These are phyloP conservation scores for Malacoraja senta DNA, from an alignment of 2,797 vertebrate species.

Conservation along the genomic window DNA sequence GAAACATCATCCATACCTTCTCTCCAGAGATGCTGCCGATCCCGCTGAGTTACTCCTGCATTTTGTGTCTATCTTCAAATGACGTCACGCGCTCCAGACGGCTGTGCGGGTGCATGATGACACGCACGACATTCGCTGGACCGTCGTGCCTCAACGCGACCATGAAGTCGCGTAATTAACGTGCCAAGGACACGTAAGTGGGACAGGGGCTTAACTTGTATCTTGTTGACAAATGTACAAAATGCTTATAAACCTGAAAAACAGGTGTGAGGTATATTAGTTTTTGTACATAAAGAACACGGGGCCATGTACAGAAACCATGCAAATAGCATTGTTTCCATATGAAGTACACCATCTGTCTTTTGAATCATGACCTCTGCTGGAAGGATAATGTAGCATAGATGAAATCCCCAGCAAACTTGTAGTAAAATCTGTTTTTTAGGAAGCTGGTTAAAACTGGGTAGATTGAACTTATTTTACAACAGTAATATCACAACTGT, in stretches of 20 bases:
- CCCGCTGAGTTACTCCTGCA: too few species aligned
- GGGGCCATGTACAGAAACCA: neutral
- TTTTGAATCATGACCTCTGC: slow-evolving; percentile 3
- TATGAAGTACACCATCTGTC: neutral
- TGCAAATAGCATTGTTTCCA: neutral
- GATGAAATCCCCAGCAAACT: neutral
- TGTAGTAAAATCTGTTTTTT: slow-evolving; percentile 22
- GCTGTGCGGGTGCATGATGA: too few species aligned
- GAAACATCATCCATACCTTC: too few species aligned
- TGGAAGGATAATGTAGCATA: neutral
- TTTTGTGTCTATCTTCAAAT: too few species aligned
- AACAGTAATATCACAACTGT: neutral
- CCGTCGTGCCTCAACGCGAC: too few species aligned
- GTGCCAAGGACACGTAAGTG: too few species aligned
- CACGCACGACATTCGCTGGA: too few species aligned
- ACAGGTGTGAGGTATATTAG: neutral
- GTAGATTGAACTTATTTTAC: neutral
- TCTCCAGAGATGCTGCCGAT: too few species aligned
- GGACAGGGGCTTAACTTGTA: neutral
- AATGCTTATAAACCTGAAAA: neutral
- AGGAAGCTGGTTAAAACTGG: slow-evolving; percentile 6
- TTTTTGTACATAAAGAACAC: neutral
- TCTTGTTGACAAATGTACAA: neutral
- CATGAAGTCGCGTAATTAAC: too few species aligned
- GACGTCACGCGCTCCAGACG: too few species aligned